Percentiles rank a stretch among this genome's conserved stretches.
phyloP scores from a whole-genome alignment of 1,140 invertebrate species.

The Pachypsylla venusta region DNA sequence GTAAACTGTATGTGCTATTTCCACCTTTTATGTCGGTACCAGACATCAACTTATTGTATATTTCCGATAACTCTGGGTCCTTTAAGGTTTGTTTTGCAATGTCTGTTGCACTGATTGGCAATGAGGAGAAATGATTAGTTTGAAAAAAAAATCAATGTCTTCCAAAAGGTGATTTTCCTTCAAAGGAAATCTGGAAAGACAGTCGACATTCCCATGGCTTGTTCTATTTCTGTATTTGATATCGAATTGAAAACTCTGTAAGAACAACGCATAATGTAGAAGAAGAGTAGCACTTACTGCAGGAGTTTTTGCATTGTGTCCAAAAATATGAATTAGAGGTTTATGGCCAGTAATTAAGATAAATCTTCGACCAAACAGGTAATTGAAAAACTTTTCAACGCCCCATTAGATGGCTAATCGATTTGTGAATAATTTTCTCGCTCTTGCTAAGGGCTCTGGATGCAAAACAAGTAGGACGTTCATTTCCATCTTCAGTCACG shows the following conservation, averaged over 20 bases:
- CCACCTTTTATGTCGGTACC: background rate
- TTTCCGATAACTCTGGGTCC: background rate
- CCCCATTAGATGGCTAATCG: conserved; percentile 32
- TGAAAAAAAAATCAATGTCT: background rate
- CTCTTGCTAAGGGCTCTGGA: conserved; percentile 28
- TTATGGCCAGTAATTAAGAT: conserved; percentile 13
- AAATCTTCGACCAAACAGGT: conserved; percentile 15
- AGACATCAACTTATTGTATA: background rate
- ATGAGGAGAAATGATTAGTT: background rate
- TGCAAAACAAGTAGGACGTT: conserved; percentile 32
- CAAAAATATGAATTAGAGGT: conserved; percentile 15
- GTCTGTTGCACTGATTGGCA: background rate
- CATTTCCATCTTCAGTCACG: conserved; percentile 16
- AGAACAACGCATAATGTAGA: conserved; percentile 6
- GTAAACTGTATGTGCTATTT: background rate
- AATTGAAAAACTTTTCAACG: conserved; percentile 31
- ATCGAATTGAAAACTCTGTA: background rate
- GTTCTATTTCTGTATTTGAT: no score
- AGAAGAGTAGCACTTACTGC: background rate
- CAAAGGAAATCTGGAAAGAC: background rate
- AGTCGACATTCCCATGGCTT: no score
- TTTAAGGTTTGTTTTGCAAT: background rate
- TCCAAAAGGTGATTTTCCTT: background rate
- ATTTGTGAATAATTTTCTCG: conserved; percentile 29
- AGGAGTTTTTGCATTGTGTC: conserved; percentile 4